Base-by-base conservation (phyloP, 2,113 vertebrate genomes). In the Phoxinus phoxinus region DNA sequence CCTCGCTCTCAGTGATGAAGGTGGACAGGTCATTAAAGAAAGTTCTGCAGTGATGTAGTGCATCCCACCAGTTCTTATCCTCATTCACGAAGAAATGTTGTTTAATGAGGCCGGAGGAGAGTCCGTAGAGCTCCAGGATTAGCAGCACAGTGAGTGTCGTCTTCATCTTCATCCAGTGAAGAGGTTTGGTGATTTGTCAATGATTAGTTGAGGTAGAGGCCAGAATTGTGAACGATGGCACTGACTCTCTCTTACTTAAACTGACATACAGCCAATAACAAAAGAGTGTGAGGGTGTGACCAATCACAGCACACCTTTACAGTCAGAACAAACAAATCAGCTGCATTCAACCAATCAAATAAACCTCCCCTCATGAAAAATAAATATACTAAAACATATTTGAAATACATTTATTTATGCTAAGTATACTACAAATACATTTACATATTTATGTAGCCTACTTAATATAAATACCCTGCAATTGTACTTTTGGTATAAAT, bases 151-250 rank as follows among this genome's bases (percentile, higher is more conserved):
- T 25, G 25, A 80, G 27, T 6, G 27, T 44, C 51, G 15, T 37
- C 56, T 67, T 78, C 61, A 85, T 77, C 74, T 63, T 80, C 41
- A 25, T 15, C 32, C 77, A 63, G 23, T 17, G 17, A 77, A 56
- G 46, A 75, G 25, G 2, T 75, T 75, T 17, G 6, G 25, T 56
- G 35, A 15, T 35, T 41, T 56, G 4, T 19, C 12, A 61, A 15
- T 46, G 37, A 30, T 59, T 2, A 23, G 32, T 23, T 71, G 32
- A 59, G n/a, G 30, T 9, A 30, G 37, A 63, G 23, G 58, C 46
- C 7, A 44, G 35, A 46, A 27, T 8, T 63, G 23, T 11, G n/a
- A 17, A 27, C 17, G 6, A 74, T 27, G 4, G 37, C 30, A 77
- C 23, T 27, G n/a, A 65, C 76, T 59, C 53, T 79, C 30, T n/a